Base-by-base conservation (phyloP, 2,113 vertebrate species). In the Semnornis frantzii region DNA sequence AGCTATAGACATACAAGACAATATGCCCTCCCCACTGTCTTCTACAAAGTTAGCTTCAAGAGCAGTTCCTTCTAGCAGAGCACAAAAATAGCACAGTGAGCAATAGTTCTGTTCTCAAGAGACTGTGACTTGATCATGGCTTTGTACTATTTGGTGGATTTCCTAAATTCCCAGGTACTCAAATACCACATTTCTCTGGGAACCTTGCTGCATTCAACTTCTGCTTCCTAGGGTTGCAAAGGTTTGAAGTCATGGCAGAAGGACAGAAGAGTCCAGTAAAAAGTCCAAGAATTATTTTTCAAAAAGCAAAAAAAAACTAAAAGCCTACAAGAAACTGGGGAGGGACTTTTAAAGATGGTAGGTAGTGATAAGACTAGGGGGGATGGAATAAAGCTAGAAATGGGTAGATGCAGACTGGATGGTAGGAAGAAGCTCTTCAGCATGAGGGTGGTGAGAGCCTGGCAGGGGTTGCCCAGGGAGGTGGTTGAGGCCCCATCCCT, bases 271-370 rank as follows among this genome's bases (percentile, higher is more conserved):
- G 4, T 42, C 60, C 7, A 57, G 27, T 57, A 77, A 85, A 62
- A 31, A 8, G 2, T 14, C 0, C 1, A 37, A 55, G 70, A 68
- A 11, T 0, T 27, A 0, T 42, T 93, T 76, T 63, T 52, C 50
- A 25, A 31, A 21, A 1, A 59, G 28, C 14, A 42, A 28, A 42
- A 6, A 20, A 1, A 8, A 1, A 8, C 10, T 46, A 28, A 66
- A 27, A 33, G 44, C 16, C 44, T 46, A 46, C 44, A 46, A 46
- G 44, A 44, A 46, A 46, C 44, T 46, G 44, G 8, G 16, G 44
- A 44, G 15, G 42, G 14, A 44, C 42, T 15, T 44, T 44, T 44
- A 15, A 15, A 15, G 14, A 44, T 44, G 17, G 7, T 18, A 46
- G 16, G 44, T 46, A 46, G 44, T 17, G 16, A 16, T 46, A 46